Evolutionary conservation across 2,797 vertebrate species (phyloP), one percentile per base, ranked within the genome.

Genomic region (Lindbergichthys nudifrons): DNA sequence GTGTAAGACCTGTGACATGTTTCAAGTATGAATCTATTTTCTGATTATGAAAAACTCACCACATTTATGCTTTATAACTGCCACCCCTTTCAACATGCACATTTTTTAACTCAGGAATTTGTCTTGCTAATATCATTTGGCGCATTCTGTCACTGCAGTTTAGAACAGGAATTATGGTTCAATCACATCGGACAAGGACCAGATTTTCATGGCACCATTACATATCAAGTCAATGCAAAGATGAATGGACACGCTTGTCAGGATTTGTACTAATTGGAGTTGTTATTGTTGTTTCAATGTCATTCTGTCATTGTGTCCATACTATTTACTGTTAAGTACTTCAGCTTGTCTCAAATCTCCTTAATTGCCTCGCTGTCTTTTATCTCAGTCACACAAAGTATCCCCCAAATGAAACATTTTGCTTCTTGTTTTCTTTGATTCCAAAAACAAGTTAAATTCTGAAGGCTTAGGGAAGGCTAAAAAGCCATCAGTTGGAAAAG

Each of bases 261-360:
- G 32, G 32, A 6, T 9, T 36, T 36, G 36, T 36, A 36, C 8
- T 36, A 36, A 36, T 36, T 36, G 32, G 6, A 7, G 32, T 36
- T 36, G 32, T 36, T 36, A 36, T 36, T 36, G 32, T 36, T 36
- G 8, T 36, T 36, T 36, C 50, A 79, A 87, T 87, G 76, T 92
- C 88, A 87, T 92, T 88, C 87, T 75, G 57, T 71, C 32, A 66
- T 79, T 79, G 79, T 85, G 71, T 83, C 69, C 63, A 36, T 81
- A 81, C 79, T 72, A 52, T 80, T 68, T 15, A n/a, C 71, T 9
- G 32, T 36, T 36, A 36, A 68, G 21, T 81, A 70, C 59, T 50
- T 88, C 53, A 48, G 39, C 48, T 61, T 12, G 81, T 88, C 82
- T 93, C 88, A 65, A 42, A 77, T 91, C 83, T 84, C 51, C 69